Conservation (phyloP, 2,797 vertebrate genomes). For the Thaleichthys pacificus region DNA sequence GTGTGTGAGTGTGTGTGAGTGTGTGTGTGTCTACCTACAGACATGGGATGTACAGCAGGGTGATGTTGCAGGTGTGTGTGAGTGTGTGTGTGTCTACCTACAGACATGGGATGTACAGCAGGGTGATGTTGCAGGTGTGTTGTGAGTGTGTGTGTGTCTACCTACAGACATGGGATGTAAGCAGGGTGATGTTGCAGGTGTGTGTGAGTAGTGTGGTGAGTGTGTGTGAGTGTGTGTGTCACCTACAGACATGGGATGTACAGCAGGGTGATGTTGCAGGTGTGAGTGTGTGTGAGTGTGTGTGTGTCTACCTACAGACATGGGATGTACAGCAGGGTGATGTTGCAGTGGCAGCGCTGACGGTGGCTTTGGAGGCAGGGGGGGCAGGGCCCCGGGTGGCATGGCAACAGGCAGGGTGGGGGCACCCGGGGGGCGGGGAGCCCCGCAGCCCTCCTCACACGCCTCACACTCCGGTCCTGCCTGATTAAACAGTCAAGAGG, state of each 20-base stretch:
- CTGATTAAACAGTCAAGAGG: constrained; percentile 46
- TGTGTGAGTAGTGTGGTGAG: neutral
- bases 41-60: constrained; percentile 50
- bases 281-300: neutral
- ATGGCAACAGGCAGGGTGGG: constrained; percentile 80
- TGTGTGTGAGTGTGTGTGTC: too few relatives aligned
- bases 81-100: constrained; percentile 56
- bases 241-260: constrained; percentile 85
- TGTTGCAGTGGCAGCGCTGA: constrained; percentile 85
- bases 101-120: constrained; percentile 82
- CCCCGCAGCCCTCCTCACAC: constrained; percentile 81
- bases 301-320: constrained; percentile 74
- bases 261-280: constrained; percentile 78
- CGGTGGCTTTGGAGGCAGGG: constrained; percentile 81
- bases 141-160: constrained; percentile 17
- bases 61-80: too few relatives aligned
- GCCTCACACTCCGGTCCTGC: constrained; percentile 76
- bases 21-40: constrained; percentile 68
- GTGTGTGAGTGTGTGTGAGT: neutral
- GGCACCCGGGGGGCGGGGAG: constrained; percentile 76
- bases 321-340: constrained; percentile 78
- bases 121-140: constrained; percentile 74
- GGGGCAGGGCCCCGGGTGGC: constrained; percentile 79
- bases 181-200: too few relatives aligned
- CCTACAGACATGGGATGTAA: constrained; percentile 73